A percentile compares a stretch with the other conserved stretches of the same genome.
These are phyloP conservation scores for Torymus auratus DNA, from an alignment of 2,888 invertebrate species.

Conservation along the genomic window DNA sequence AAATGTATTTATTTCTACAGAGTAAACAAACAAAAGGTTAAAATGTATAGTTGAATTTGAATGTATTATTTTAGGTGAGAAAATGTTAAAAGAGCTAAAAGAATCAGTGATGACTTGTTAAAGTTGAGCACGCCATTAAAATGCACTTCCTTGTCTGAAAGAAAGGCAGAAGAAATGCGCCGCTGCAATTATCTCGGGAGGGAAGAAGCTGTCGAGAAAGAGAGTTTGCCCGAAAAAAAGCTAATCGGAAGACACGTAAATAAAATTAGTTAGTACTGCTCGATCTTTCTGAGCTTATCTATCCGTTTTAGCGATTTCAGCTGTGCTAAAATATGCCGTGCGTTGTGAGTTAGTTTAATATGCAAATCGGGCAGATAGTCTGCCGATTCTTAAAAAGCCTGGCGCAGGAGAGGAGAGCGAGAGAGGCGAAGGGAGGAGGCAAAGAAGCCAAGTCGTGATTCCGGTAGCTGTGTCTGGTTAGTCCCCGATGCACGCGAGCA, in stretches of 20 bases:
- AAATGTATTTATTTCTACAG: no score
- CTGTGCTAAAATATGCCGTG: constrained; percentile 72
- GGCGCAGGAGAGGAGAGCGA: constrained; percentile 56
- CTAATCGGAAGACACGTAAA: constrained; percentile 48
- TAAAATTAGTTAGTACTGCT: constrained; percentile 55
- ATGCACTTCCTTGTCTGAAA: constrained; percentile 32
- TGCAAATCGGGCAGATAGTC: constrained; percentile 76
- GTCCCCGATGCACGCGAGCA: constrained; percentile 51
- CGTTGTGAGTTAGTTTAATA: constrained; percentile 76
- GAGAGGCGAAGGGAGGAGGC: not conserved
- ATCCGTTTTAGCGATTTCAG: constrained; percentile 47
- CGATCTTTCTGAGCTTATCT: constrained; percentile 44
- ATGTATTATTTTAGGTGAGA: no score
- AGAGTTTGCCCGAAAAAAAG: constrained; percentile 23
- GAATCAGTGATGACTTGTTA: constrained; percentile 31
- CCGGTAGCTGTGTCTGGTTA: constrained; percentile 74
- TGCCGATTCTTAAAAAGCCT: constrained; percentile 73
- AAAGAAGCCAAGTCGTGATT: constrained; percentile 71
- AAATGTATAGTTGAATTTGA: no score
- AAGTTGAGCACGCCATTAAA: constrained; percentile 48
- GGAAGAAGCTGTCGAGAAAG: not conserved
- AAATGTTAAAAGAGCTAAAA: constrained; percentile 27
- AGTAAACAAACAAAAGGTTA: no score
- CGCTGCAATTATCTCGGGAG: constrained; percentile 35
- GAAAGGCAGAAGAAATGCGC: not conserved